These are phyloP conservation scores for Ochlodes sylvanus DNA, from an alignment of 2,888 invertebrate species.

Conservation along the genomic window DNA sequence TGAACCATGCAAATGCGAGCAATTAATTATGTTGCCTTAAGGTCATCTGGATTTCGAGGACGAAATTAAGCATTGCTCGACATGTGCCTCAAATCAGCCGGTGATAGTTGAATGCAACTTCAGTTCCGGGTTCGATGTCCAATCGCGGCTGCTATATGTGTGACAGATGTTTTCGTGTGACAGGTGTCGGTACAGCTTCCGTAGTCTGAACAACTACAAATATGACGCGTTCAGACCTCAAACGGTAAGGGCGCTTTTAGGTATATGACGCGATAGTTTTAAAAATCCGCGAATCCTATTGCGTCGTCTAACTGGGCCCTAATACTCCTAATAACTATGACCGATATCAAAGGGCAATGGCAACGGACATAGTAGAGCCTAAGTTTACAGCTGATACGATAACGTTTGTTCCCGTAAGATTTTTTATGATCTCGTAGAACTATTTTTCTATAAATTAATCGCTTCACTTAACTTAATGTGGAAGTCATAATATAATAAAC, in stretches of 20 bases:
- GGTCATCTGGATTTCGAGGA: too few relatives aligned
- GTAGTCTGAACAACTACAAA: not conserved
- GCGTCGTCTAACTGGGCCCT: too few relatives aligned
- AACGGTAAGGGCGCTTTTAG: too few relatives aligned
- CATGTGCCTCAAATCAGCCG: conserved; percentile 3
- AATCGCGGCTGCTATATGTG: not conserved
- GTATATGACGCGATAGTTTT: too few relatives aligned
- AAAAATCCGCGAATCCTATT: too few relatives aligned
- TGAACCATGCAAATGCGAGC: too few relatives aligned
- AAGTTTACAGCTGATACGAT: too few relatives aligned
- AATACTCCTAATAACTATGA: too few relatives aligned
- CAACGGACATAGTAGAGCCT: too few relatives aligned
- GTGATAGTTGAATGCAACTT: not conserved
- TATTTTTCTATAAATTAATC: not conserved
- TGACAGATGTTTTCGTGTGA: not conserved
- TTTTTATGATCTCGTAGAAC: not conserved
- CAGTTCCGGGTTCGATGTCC: conserved; percentile 1
- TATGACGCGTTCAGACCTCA: too few relatives aligned
- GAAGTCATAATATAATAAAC: not conserved
- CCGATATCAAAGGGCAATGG: too few relatives aligned
- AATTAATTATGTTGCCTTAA: too few relatives aligned
- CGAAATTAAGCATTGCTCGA: not conserved
- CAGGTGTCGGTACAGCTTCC: not conserved
- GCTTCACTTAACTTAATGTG: not conserved
- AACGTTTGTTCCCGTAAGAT: not conserved